Base-by-base conservation (phyloP, 2,797 vertebrate genomes). In the Psittacula echo region DNA sequence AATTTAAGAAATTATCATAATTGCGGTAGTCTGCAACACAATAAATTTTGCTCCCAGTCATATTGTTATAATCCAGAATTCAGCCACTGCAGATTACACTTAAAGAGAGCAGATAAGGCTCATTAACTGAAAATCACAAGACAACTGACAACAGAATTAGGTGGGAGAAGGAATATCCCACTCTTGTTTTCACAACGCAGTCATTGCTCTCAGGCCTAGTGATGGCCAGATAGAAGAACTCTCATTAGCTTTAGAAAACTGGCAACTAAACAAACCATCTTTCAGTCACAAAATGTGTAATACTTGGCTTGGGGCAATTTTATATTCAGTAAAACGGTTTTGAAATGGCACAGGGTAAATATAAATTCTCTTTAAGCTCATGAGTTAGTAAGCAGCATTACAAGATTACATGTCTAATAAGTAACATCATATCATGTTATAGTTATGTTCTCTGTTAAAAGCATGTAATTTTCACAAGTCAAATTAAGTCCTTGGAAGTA, bases 251-350 rank as follows among this genome's bases (percentile, higher is more conserved):
- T 86, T 76, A 81, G 45, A 95, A 92, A 96, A 68, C 14, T 2
- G 5, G 73, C 89, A 94, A 71, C 77, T 91, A 79, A 94, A 91
- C 37, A 95, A 96, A 90, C 67, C 26, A 58, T 84, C 93, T 91
- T 93, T 91, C 89, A 90, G 90, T 70, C 32, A 70, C 67, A 79
- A 93, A 90, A 94, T 79, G 51, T 77, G 51, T 73, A 94, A 92
- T 50, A 42, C 62, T 72, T 95, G 73, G 54, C 83, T 65, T 73
- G 56, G 50, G 90, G 32, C 45, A 64, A 70, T 90, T 93, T 94
- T 87, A 78, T 53, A 87, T 60, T 74, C 47, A 82, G 41, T 37
- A 91, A 78, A 95, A 68, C 30, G 72, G 44, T 76, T 95, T 81
- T 70, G 39, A 92, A 93, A 89, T 88, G 54, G 67, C 30, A 75